Conservation (phyloP, 1,140 invertebrate genomes). For the Episyrphus balteatus region DNA sequence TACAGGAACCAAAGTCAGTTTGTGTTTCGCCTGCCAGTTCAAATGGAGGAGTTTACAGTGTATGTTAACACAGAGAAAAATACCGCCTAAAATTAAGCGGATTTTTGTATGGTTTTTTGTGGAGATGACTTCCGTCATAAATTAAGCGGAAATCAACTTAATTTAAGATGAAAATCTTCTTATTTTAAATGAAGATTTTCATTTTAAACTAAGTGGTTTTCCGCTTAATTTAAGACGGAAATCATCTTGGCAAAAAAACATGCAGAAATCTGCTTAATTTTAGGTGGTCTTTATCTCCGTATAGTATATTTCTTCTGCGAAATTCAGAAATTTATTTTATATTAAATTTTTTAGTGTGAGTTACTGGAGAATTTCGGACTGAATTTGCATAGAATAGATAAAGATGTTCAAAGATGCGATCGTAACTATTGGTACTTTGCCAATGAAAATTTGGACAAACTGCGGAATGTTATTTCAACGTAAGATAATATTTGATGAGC, state of each 20-base stretch:
- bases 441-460: constrained; percentile 78
- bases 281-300: constrained; percentile 3
- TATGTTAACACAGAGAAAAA: constrained; percentile 44
- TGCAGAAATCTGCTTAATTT: too few relatives aligned
- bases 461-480: constrained; percentile 95
- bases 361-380: constrained; percentile 76
- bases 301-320: constrained; percentile 2
- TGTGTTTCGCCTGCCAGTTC: constrained; percentile 72
- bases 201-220: too few relatives aligned
- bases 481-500: constrained; percentile 43
- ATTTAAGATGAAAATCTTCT: too few relatives aligned
- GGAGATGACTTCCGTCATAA: too few relatives aligned
- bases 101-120: not conserved
- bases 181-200: not conserved
- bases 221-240: too few relatives aligned
- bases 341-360: constrained; percentile 49
- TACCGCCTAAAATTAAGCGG: too few relatives aligned
- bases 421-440: constrained; percentile 87
- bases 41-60: constrained; percentile 77
- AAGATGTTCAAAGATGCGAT: constrained; percentile 92
- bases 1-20: constrained; percentile 40
- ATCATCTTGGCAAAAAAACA: too few relatives aligned
- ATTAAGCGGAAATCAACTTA: too few relatives aligned
- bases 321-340: not conserved
- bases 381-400: constrained; percentile 90